phyloP scores from a whole-genome alignment of 2,797 vertebrate species.

The Hydrocynus forskahlii region DNA sequence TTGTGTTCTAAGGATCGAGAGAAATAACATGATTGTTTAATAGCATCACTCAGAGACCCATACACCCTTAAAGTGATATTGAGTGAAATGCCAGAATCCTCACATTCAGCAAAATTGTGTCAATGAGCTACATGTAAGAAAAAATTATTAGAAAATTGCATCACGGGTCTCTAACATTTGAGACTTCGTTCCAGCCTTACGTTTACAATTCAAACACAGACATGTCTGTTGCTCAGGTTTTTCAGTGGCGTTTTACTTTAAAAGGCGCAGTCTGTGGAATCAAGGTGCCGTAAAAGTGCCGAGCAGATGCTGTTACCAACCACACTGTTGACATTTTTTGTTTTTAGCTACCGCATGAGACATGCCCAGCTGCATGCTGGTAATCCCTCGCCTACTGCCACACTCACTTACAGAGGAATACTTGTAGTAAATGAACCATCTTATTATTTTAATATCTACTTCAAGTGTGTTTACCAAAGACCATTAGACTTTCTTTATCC shows the following conservation, averaged over 20 bases:
- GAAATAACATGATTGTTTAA: no score
- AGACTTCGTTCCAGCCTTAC: background rate
- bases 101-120: no score
- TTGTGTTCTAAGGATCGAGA: no score
- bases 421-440: constrained; percentile 36
- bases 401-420: constrained; percentile 24
- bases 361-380: constrained; percentile 21
- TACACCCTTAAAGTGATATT: no score
- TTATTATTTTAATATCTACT: constrained; percentile 17
- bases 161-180: background rate
- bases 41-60: no score
- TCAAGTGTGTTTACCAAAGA: constrained; percentile 36
- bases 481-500: constrained; percentile 23
- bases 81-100: no score
- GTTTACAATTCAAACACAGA: background rate
- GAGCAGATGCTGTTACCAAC: constrained; percentile 49
- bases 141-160: background rate
- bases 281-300: constrained; percentile 32
- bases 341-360: constrained; percentile 60
- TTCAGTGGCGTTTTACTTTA: constrained; percentile 8
- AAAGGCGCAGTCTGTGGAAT: background rate
- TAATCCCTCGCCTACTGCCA: constrained; percentile 22
- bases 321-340: constrained; percentile 54
- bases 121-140: no score
- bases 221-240: background rate